Percentiles rank a stretch among this genome's conserved stretches.
Evolutionary conservation across 1,140 invertebrate genomes (phyloP).

Genomic region (Meloidogyne exigua): DNA sequence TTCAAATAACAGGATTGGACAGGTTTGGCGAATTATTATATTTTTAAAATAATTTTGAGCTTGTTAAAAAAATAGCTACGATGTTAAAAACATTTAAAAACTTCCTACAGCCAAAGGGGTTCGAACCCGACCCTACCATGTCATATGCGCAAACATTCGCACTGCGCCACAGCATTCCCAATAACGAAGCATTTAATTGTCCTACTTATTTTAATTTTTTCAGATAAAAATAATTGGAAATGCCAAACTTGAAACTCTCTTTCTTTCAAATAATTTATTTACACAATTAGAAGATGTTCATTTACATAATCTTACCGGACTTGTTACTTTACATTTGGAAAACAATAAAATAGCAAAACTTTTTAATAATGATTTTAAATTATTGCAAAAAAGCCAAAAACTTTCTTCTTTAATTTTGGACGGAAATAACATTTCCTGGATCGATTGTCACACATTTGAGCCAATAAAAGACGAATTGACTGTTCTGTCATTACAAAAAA

Average conservation of each 20-base stretch:
- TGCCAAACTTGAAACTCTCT: constrained; percentile 46
- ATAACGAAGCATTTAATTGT: too few species aligned
- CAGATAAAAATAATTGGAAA: constrained; percentile 47
- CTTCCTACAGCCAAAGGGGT: too few species aligned
- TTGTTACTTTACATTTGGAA: constrained; percentile 47
- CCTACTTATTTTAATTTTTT: constrained; percentile 1
- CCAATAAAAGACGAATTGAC: constrained; percentile 29
- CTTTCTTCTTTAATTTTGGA: constrained; percentile 49
- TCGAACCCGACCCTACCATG: too few species aligned
- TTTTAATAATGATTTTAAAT: constrained; percentile 27
- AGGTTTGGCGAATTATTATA: constrained; percentile 22
- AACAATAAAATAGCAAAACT: constrained; percentile 51
- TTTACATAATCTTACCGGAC: constrained; percentile 38
- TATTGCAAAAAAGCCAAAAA: constrained; percentile 37
- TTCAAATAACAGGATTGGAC: constrained; percentile 45
- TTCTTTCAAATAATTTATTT: constrained; percentile 58
- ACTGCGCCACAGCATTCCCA: too few species aligned
- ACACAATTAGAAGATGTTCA: constrained; percentile 43
- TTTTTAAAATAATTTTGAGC: not conserved
- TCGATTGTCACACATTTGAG: constrained; percentile 40
- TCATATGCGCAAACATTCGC: too few species aligned
- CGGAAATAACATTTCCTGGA: constrained; percentile 50
- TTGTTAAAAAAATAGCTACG: too few species aligned
- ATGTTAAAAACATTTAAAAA: too few species aligned
- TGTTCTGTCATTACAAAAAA: constrained; percentile 49